A percentile compares a stretch with the other conserved stretches of the same genome.
phyloP scores from a whole-genome alignment of 2,113 vertebrate species.

The Chunga burmeisteri region DNA sequence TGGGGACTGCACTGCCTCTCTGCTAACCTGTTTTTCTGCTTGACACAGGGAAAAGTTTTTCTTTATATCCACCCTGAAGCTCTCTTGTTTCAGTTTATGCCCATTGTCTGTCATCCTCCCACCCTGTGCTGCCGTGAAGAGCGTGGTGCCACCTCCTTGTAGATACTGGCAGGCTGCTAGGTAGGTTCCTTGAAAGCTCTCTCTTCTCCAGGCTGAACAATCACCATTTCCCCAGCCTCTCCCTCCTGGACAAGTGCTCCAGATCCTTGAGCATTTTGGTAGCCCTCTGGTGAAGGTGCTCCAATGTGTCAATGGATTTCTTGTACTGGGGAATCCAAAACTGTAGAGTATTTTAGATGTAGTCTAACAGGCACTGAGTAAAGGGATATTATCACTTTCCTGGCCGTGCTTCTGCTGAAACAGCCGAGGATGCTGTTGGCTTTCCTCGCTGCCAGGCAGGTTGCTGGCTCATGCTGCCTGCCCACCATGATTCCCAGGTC shows the following conservation, averaged over 20 bases:
- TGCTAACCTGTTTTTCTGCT: not conserved
- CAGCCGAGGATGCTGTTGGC: not conserved
- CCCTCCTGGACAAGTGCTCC: not conserved
- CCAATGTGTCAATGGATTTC: not conserved
- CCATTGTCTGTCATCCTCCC: not conserved
- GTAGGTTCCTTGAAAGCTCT: not conserved
- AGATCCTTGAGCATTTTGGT: not conserved
- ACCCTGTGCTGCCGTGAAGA: rapidly evolving
- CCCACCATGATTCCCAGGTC: not conserved
- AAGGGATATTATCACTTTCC: not conserved
- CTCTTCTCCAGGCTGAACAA: not conserved
- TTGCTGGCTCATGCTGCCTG: not conserved
- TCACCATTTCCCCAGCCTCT: not conserved
- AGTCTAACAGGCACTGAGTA: not conserved
- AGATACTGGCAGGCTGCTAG: not conserved
- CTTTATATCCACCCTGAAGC: not conserved
- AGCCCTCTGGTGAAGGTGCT: not conserved
- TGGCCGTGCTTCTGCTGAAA: not conserved
- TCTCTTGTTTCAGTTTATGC: not conserved
- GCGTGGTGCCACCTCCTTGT: not conserved
- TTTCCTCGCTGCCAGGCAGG: not conserved
- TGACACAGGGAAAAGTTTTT: not conserved
- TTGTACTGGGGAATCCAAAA: not conserved
- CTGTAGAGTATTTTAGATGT: not conserved
- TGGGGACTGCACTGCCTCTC: not conserved